Base-by-base conservation (phyloP, 2,888 invertebrate species). In the Caenorhabditis drosophilae region DNA sequence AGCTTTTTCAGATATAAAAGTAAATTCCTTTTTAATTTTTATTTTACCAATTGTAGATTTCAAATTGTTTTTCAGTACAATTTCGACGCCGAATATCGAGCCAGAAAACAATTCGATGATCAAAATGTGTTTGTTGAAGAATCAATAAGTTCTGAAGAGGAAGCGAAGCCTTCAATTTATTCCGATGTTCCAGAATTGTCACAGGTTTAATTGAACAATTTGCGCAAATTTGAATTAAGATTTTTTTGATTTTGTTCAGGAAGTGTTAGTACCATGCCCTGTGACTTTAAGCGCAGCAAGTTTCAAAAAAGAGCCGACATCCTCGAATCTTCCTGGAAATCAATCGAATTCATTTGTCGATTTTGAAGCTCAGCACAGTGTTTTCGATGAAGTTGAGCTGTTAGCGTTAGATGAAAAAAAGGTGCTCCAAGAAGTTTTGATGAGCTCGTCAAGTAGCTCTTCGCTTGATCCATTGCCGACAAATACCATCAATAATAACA, bases 331-430 rank as follows among this genome's bases (percentile, higher is more conserved):
- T 1, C 16, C 41, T 1, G 35, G 51, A 11, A 20, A 45, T 23
- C n/a, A n/a, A n/a, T 36, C 40, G 2, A 25, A 58, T 35, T 54
- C 54, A 9, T 69, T 78, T 22, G 70, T 72, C 22, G 78, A 78
- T 22, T 78, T 78, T 52, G 79, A 79, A 54, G 45, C 57, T 4
- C 54, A 54, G 2, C 60, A 54, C 1, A 75, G 62, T 26, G 68
- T 79, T 6, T 80, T 80, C 49, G 80, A 80, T 55, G 69, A 77
- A 34, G n/a, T 80, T 26, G 76, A 79, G 36, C 57, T 77, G 57
- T 62, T 54, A 31, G 75, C 70, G n/a, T 55, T 80, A 26, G 80
- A 80, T 50, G 78, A 80, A 48, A 44, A 55, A 23, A 67, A 67
- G 45, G 72, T 68, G 4, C 45, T 75, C n/a, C 68, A 67, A 35